Evolutionary conservation across 2,113 vertebrate species (phyloP), one percentile per base, ranked within the genome.

Genomic region (Silurus asotus): DNA sequence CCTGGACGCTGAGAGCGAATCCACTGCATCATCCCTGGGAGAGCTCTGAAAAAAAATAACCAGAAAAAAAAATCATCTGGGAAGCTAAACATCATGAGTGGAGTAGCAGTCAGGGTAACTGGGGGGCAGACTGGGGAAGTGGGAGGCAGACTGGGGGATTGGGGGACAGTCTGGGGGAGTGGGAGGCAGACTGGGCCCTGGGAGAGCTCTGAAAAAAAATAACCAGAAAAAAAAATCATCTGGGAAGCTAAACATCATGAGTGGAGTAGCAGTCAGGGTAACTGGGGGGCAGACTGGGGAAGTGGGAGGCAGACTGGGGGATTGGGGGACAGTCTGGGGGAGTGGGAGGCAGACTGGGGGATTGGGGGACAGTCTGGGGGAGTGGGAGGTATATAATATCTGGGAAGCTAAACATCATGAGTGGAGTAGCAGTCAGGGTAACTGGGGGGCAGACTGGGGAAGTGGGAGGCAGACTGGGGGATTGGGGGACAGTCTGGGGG

Each of bases 11-110:
- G 98, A 0, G 96, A 95, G 86, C 96, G 94, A 88, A 99, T 95
- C 97, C 97, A 99, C 76, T 99, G 97, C 97, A 99, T 99, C 97
- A 99, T 99, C 79, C 95, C 94, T 0, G 97, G 97, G 84, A 99
- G 95, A 70, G 97, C 97, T 94, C 98, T 13, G 80, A n/a, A 83
- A 25, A 25, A 10, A 83, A 17, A 88, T n/a, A 84, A 62, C 79
- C 14, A 77, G 53, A 77, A 7, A 45, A 2, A 55, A 9, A 23
- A 49, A 13, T 37, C 59, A 23, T 8, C 77, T 19, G 20, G 49
- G 14, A 20, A 8, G 48, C 67, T 28, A 15, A 6, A 13, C n/a
- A 28, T n/a, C 13, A 1, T 67, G 25, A 67, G 1, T 15, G 37
- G 1, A 45, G 6, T 8, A 9, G 17, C 45, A 74, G 45, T 23